Base-by-base conservation (phyloP, 2,113 vertebrate species). In the Ardeotis arabs region DNA sequence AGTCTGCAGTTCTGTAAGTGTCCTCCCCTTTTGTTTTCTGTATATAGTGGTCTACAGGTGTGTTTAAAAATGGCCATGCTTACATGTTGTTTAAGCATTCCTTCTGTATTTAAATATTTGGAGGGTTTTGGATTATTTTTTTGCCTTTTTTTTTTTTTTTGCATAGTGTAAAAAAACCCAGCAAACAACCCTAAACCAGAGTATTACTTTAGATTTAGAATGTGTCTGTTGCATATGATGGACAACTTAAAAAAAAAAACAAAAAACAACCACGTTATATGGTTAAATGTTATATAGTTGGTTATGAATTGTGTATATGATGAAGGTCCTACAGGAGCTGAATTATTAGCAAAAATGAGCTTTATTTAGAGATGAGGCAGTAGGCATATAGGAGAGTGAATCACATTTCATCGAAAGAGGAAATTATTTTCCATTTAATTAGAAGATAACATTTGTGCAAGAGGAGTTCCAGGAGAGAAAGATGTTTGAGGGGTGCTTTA, bases 1-100 rank as follows among this genome's bases (percentile, higher is more conserved):
- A 99, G 99, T 95, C 98, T 99, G 10, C 99, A 99, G 63, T 99
- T 99, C 98, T 98, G 99, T 99, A 97, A 99, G 99, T 99, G 77
- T 75, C 33, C 37, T 62, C 11, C 10, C 27, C 15, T 56, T 68
- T 64, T 62, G n/a, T 94, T 93, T 73, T 45, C 49, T 50, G 5
- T 14, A 7, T 50, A 3, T 18, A 41, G 7, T 31, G 13, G 3
- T 83, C 75, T 80, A 3, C 6, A 74, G 50, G 13, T 93, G 8
- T 93, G 45, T 64, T 90, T 63, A 22, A 76, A 84, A 89, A 25
- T 12, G 1, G 2, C 41, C 14, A 4, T 66, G 24, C 64, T 70
- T 86, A 20, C 3, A 4, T 64, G 47, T 63, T 70, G 21, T 77
- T 66, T 47, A 63, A 86, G 22, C 21, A n/a, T 88, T 73, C n/a